Evolutionary conservation across 2,888 invertebrate species (phyloP).

Genomic region (Chymomyza procnemis): DNA sequence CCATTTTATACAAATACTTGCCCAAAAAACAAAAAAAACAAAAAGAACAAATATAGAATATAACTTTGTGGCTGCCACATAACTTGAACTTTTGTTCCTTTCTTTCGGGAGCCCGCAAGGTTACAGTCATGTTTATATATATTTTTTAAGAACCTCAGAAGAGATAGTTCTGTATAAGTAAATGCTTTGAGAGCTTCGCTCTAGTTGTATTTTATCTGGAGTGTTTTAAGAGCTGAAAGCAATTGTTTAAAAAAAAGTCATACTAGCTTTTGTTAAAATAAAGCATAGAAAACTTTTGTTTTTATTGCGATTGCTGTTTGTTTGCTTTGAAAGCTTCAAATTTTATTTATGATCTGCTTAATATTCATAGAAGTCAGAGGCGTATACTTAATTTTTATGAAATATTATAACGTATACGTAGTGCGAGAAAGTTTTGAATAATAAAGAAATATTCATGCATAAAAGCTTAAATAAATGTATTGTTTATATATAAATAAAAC

Average conservation of each 20-base stretch:
- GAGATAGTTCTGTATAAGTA: not conserved
- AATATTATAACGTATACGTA: too few relatives aligned
- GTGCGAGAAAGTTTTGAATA: too few relatives aligned
- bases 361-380: too few relatives aligned
- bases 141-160: not conserved
- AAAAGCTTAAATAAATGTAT: too few relatives aligned
- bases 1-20: slow-evolving; percentile 28
- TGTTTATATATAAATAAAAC: too few relatives aligned
- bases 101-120: not conserved
- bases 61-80: not conserved
- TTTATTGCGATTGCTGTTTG: not conserved
- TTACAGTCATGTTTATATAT: slow-evolving; percentile 12
- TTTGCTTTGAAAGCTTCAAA: too few relatives aligned
- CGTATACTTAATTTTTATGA: too few relatives aligned
- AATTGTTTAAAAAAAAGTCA: too few relatives aligned
- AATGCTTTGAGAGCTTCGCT: not conserved
- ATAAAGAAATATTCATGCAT: too few relatives aligned
- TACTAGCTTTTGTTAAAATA: not conserved
- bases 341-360: too few relatives aligned
- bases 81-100: not conserved
- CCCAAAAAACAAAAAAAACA: slow-evolving; percentile 19
- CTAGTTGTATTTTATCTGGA: not conserved
- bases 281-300: not conserved
- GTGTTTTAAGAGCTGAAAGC: not conserved
- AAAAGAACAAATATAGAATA: not conserved